Evolutionary conservation across 2,113 vertebrate genomes (phyloP).

Genomic region (Lagopus leucura): DNA sequence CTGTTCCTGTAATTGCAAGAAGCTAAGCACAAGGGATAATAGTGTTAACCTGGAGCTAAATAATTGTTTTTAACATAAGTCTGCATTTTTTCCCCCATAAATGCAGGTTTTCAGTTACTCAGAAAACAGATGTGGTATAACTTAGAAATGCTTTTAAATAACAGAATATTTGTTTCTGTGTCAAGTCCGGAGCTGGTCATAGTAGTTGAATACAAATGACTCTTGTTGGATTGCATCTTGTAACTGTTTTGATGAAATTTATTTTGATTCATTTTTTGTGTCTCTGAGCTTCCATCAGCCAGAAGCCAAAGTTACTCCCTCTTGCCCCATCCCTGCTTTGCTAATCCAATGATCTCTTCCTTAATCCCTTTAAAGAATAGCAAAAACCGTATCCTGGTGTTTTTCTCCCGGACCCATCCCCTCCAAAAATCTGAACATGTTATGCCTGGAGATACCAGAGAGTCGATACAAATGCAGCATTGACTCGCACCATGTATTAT

Average conservation of each 20-base stretch:
- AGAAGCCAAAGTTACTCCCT: background rate
- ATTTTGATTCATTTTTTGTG: background rate
- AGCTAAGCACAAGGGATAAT: background rate
- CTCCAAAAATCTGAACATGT: background rate
- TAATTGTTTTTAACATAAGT: background rate
- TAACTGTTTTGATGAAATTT: background rate
- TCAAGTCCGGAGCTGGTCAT: background rate
- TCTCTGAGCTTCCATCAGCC: background rate
- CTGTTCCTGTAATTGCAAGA: slow-evolving; percentile 49
- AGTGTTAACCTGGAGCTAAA: slow-evolving; percentile 32
- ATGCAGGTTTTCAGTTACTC: background rate
- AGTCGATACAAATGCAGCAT: slow-evolving; percentile 14
- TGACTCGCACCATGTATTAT: background rate
- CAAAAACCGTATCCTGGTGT: background rate
- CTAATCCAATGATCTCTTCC: background rate
- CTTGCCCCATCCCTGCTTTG: background rate
- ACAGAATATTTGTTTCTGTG: background rate
- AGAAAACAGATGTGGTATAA: background rate
- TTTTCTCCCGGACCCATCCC: background rate
- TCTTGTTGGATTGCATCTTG: background rate
- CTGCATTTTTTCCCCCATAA: background rate
- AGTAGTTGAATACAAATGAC: slow-evolving; percentile 13
- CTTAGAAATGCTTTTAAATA: slow-evolving; percentile 6
- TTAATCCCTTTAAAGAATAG: background rate
- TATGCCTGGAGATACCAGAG: background rate